These are phyloP conservation scores for Cygnus olor DNA, from an alignment of 2,797 vertebrate species.

Conservation along the genomic window DNA sequence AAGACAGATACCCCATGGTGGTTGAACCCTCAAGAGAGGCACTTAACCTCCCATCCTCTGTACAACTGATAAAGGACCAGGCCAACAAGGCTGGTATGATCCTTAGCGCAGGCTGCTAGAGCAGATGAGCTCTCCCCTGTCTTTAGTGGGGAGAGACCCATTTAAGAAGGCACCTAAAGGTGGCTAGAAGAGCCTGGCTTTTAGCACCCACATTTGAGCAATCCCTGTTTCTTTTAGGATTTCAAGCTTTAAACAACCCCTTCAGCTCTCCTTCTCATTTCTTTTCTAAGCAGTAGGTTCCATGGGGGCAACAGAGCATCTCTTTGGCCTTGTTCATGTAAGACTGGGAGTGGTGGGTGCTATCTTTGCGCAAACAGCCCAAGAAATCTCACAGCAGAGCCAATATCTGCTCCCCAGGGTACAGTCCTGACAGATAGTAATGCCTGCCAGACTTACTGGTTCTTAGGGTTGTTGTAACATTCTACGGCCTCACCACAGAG, in stretches of 20 bases:
- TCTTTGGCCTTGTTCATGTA: not conserved
- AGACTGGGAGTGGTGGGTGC: not conserved
- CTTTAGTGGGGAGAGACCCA: not conserved
- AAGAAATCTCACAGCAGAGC: not conserved
- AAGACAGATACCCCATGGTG: not conserved
- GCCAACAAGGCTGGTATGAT: not conserved
- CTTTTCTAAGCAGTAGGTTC: not conserved
- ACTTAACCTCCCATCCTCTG: not conserved
- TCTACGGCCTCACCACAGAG: not conserved
- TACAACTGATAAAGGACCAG: not conserved
- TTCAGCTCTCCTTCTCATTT: not conserved
- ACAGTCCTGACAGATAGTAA: not conserved
- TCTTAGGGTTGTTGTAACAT: not conserved
- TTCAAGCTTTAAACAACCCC: not conserved
- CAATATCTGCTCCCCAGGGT: not conserved
- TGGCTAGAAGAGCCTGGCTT: not conserved
- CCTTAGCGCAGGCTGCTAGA: not conserved
- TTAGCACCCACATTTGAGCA: not conserved
- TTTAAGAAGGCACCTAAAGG: not conserved
- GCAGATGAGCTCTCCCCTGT: not conserved
- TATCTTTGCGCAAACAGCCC: not conserved
- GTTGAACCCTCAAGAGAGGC: not conserved
- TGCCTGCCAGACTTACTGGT: not conserved
- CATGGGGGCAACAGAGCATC: not conserved
- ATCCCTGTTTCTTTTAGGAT: not conserved